Percentiles rank a stretch among this genome's conserved stretches.
Evolutionary conservation across 2,113 vertebrate genomes (phyloP).

Genomic region (Neomonachus schauinslandi): DNA sequence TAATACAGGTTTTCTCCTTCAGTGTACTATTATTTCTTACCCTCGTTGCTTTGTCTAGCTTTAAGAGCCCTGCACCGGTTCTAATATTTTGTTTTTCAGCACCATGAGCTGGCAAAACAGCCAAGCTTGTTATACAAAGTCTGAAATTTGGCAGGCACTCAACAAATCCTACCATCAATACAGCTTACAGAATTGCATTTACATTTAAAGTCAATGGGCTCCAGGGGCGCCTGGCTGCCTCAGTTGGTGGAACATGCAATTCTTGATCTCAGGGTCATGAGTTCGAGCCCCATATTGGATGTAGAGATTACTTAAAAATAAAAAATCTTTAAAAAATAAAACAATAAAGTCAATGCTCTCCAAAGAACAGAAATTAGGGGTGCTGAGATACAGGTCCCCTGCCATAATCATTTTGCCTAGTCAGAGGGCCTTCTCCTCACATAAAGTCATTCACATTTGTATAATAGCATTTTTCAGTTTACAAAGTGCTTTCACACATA

Average conservation of each 20-base stretch:
- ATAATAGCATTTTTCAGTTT: not conserved
- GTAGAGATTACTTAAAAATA: not conserved
- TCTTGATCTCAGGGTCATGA: not conserved
- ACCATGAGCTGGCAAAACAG: not conserved
- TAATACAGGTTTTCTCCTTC: not conserved
- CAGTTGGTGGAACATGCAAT: not conserved
- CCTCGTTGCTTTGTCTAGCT: not conserved
- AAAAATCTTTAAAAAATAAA: not conserved
- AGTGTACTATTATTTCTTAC: not conserved
- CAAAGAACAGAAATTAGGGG: not conserved
- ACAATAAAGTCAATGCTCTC: not conserved
- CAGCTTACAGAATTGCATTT: not conserved
- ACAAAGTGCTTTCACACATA: not conserved
- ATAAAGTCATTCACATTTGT: not conserved
- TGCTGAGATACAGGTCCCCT: not conserved
- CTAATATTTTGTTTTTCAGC: slow-evolving; percentile 21
- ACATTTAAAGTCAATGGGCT: not conserved
- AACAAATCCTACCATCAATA: not conserved
- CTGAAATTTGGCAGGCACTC: not conserved
- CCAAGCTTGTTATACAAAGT: not conserved
- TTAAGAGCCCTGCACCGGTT: not conserved
- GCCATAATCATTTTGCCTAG: not conserved
- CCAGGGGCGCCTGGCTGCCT: not conserved
- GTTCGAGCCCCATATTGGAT: not conserved
- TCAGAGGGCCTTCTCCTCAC: not conserved